These are phyloP conservation scores for Umimayanthus chanpuru DNA, from an alignment of 92 coral and sea anemone species.

Conservation along the genomic window DNA sequence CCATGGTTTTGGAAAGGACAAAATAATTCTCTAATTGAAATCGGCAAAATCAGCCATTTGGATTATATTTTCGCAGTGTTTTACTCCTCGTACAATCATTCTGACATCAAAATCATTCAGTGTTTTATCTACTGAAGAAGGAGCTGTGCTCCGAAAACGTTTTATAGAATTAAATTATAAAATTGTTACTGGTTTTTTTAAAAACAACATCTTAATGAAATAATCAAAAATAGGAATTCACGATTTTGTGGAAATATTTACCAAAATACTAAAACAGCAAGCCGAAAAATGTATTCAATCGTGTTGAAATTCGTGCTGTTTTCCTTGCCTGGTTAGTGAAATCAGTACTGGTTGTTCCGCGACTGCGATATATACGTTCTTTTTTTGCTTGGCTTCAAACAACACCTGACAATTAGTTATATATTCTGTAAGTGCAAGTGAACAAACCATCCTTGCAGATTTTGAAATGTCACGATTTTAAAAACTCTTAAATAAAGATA, in stretches of 20 bases:
- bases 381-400: neutral
- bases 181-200: no score
- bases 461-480: neutral
- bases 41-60: neutral
- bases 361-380: neutral
- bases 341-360: neutral
- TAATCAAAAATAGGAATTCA: neutral
- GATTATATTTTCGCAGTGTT: no score
- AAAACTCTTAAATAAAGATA: neutral
- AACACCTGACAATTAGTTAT: neutral
- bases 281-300: neutral
- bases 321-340: neutral
- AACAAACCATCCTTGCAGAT: neutral
- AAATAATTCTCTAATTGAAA: neutral
- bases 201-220: no score
- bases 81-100: neutral
- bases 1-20: neutral
- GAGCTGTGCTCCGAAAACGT: no score
- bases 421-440: neutral
- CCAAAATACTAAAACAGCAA: neutral
- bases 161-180: no score
- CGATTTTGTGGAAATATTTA: neutral
- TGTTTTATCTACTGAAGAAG: no score
- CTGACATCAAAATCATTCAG: no score
- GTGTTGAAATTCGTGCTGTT: neutral